Evolutionary conservation across 2,113 vertebrate genomes (phyloP).

Genomic region (Scartelaos histophorus): DNA sequence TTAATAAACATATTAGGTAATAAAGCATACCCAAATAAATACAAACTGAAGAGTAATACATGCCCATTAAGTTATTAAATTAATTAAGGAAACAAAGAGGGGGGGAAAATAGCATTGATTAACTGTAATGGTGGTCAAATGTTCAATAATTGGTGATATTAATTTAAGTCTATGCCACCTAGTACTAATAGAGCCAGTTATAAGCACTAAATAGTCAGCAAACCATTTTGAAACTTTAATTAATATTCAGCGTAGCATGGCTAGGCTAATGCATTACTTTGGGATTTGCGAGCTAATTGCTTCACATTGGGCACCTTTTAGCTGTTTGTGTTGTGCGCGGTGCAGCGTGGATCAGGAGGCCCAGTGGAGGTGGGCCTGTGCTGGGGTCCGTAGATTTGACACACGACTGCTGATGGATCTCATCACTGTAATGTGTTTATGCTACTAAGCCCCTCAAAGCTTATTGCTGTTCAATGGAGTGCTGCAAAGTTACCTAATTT

Average conservation of each 20-base stretch:
- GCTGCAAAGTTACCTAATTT: slow-evolving; percentile 76
- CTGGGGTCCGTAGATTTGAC: slow-evolving; percentile 74
- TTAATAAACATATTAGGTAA: no score
- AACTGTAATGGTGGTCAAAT: slow-evolving; percentile 1
- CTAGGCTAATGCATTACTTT: slow-evolving; percentile 13
- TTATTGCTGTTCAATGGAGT: slow-evolving; percentile 80
- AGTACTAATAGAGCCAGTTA: slow-evolving; percentile 9
- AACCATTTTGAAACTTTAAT: slow-evolving; percentile 11
- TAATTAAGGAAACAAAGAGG: neutral
- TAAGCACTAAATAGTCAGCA: slow-evolving; percentile 11
- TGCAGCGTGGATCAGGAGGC: slow-evolving; percentile 29
- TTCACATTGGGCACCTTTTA: slow-evolving; percentile 10
- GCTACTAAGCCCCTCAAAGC: slow-evolving; percentile 76
- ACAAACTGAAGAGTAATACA: neutral
- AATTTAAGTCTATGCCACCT: slow-evolving; percentile 6
- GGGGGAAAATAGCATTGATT: neutral
- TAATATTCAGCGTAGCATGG: slow-evolving; percentile 7
- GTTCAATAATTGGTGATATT: slow-evolving; percentile 4
- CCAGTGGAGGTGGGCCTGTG: slow-evolving; percentile 36
- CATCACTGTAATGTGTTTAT: slow-evolving; percentile 81
- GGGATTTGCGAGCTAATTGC: slow-evolving; percentile 13
- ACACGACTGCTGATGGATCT: slow-evolving; percentile 80
- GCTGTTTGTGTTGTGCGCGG: slow-evolving; percentile 4
- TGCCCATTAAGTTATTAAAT: neutral
- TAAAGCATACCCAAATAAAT: neutral